Evolutionary conservation across 2,888 invertebrate species (phyloP).

Genomic region (Oligia strigilis): DNA sequence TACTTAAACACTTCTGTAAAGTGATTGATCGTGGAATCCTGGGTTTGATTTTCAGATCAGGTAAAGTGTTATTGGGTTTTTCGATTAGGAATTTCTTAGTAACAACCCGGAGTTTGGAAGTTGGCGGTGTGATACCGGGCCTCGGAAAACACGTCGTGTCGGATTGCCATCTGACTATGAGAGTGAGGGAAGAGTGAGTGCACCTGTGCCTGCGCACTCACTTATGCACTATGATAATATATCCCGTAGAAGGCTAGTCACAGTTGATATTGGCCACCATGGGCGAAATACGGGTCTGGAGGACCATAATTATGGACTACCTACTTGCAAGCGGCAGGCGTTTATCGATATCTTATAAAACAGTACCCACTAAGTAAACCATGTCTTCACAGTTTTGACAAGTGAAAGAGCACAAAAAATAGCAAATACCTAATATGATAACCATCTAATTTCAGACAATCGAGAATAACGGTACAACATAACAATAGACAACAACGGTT

Average conservation of each 20-base stretch:
- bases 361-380: too few species aligned
- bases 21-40: not conserved
- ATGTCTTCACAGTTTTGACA: slow-evolving; percentile 4
- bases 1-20: not conserved
- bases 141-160: too few species aligned
- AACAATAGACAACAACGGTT: slow-evolving; percentile 61
- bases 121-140: not conserved
- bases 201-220: not conserved
- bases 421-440: slow-evolving; percentile 16
- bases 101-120: not conserved
- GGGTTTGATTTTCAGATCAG: not conserved
- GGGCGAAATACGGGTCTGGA: not conserved
- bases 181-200: not conserved
- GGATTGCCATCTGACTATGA: not conserved
- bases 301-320: not conserved
- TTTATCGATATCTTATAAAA: not conserved
- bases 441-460: slow-evolving; percentile 40
- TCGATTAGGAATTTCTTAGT: not conserved
- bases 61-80: not conserved
- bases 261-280: not conserved
- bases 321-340: not conserved
- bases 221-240: not conserved
- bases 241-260: not conserved
- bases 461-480: slow-evolving; percentile 36
- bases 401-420: slow-evolving; percentile 25